Base-by-base conservation (phyloP, 2,797 vertebrate genomes). In the Tachyglossus aculeatus region DNA sequence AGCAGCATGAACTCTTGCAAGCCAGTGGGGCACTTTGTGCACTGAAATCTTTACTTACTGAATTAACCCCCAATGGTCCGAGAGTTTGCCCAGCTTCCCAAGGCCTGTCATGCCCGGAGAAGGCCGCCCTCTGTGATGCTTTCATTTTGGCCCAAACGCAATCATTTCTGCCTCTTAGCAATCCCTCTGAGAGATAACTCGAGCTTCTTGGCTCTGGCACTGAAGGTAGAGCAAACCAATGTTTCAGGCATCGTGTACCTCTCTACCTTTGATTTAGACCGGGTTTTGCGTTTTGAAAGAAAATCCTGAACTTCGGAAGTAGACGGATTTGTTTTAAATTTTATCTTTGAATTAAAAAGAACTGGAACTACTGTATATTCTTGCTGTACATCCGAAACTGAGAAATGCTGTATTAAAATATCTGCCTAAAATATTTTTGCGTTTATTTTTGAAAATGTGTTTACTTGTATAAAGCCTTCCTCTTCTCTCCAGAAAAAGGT, bases 381-480 rank as follows among this genome's bases (percentile, higher is more conserved):
- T 74, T 75, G 77, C 57, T 64, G 19, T 65, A 83, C 65, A 74
- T 79, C 67, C 82, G 70, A 60, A 89, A 86, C 60, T 55, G 62
- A 74, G 85, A 69, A 24, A 3, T 74, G 53, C 45, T 76, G 61
- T 85, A 72, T 84, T 63, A 75, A 82, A 84, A 67, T 79, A 75
- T 74, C 79, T 78, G 73, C 73, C 68, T 74, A 82, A 78, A 84
- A 66, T 70, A 83, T 83, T 88, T 82, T 86, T 82, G 81, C 71
- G 41, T 78, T 87, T 67, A 44, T 84, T 83, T 90, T 84, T 77
- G 3, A 63, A 67, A 18, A 74, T 82, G 77, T 71, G 74, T 90
- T 91, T 84, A 83, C 86, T 71, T 87, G 85, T 89, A 82, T 86
- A 89, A 88, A 82, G 88, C 87, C 83, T 88, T 88, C 86, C 32